These are phyloP conservation scores for Tyria jacobaeae DNA, from an alignment of 2,888 invertebrate genomes.

Conservation along the genomic window DNA sequence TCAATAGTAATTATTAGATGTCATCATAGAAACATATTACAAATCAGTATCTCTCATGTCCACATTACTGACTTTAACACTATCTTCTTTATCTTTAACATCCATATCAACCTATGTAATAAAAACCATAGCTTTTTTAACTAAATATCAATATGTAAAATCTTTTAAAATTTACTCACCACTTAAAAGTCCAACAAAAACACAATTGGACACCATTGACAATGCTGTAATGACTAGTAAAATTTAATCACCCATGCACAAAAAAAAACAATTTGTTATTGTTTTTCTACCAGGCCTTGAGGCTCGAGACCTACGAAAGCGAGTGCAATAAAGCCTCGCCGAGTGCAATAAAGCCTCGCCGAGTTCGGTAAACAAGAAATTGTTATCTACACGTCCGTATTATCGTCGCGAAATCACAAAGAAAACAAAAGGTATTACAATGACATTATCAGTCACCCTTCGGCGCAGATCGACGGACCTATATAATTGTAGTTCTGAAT, in stretches of 20 bases:
- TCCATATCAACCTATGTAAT: not conserved
- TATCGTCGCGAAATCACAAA: constrained; percentile 76
- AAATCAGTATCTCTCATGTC: not conserved
- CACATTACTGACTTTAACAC: not conserved
- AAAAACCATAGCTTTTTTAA: too few relatives aligned
- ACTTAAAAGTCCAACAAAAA: constrained; percentile 72
- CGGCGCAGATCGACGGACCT: constrained; percentile 64
- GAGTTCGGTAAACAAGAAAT: constrained; percentile 72
- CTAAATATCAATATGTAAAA: not conserved
- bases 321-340: constrained; percentile 58
- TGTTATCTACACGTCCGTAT: constrained; percentile 72
- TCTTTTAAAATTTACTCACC: constrained; percentile 57
- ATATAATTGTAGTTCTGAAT: constrained; percentile 58
- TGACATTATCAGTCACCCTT: constrained; percentile 70
- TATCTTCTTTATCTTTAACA: not conserved
- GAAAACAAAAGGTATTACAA: constrained; percentile 72
- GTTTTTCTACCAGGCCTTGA: constrained; percentile 46
- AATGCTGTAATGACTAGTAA: constrained; percentile 39
- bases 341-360: constrained; percentile 66
- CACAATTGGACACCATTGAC: constrained; percentile 80
- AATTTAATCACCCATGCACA: constrained; percentile 37
- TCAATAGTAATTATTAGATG: not conserved
- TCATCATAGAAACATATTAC: not conserved
- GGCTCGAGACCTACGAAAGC: constrained; percentile 58
- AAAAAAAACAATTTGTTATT: constrained; percentile 28